A percentile compares a stretch with the other conserved stretches of the same genome.
Evolutionary conservation across 2,113 vertebrate genomes (phyloP).

Genomic region (Callionymus lyra): DNA sequence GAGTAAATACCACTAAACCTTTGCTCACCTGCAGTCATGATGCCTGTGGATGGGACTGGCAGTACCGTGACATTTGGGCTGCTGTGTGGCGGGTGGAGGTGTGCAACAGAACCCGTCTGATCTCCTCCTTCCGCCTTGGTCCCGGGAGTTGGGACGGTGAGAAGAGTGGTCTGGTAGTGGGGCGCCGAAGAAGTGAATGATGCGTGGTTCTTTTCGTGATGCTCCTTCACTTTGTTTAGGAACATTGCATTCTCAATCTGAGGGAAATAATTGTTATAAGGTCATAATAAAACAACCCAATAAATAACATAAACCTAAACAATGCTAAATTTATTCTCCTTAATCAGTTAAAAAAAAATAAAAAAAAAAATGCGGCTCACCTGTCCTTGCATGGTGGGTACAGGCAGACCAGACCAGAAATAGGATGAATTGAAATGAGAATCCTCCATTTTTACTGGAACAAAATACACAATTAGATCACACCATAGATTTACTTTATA

Average conservation of each 20-base stretch:
- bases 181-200: conserved; percentile 70
- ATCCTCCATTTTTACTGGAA: conserved; percentile 96
- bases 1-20: neutral
- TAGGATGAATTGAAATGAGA: conserved; percentile 98
- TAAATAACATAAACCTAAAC: too few species aligned
- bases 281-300: too few species aligned
- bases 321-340: too few species aligned
- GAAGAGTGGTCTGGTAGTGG: conserved; percentile 88
- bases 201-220: conserved; percentile 81
- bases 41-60: conserved; percentile 86
- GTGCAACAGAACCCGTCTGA: conserved; percentile 63
- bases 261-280: neutral
- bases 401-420: conserved; percentile 83
- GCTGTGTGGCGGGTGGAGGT: conserved; percentile 80
- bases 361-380: conserved; percentile 52
- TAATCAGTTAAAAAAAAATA: neutral
- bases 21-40: conserved; percentile 87
- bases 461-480: conserved; percentile 42
- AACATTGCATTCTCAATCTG: conserved; percentile 97
- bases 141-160: conserved; percentile 85
- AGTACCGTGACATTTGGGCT: conserved; percentile 94
- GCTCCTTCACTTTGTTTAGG: conserved; percentile 96
- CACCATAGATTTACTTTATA: too few species aligned
- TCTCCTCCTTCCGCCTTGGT: conserved; percentile 75
- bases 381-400: conserved; percentile 89